phyloP scores from a whole-genome alignment of 1,140 invertebrate genomes.

The Plutomurus gul region DNA sequence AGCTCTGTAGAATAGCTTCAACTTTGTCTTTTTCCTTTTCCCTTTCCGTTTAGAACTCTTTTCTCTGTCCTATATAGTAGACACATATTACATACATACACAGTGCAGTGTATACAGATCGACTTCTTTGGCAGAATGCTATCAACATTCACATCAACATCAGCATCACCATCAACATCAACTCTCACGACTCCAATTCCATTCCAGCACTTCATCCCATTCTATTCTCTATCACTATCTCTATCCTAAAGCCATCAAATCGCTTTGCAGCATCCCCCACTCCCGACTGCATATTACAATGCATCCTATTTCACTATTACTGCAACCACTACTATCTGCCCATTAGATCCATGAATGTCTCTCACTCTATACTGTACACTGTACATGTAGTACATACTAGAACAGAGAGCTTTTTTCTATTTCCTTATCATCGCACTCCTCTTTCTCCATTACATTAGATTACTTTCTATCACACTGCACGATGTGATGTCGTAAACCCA shows the following conservation, averaged over 20 bases:
- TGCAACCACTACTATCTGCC: no score
- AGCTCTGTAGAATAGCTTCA: not conserved
- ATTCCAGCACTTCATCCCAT: slow-evolving; percentile 22
- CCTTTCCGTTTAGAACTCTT: not conserved
- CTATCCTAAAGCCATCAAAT: slow-evolving; percentile 29
- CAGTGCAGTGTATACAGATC: not conserved
- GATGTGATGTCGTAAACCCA: slow-evolving; percentile 16
- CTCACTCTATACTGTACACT: not conserved
- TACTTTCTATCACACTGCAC: slow-evolving; percentile 22
- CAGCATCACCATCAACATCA: slow-evolving; percentile 31
- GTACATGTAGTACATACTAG: no score
- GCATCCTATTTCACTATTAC: slow-evolving; percentile 13
- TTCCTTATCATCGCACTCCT: slow-evolving; percentile 5
- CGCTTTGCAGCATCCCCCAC: not conserved
- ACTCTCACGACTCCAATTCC: slow-evolving; percentile 30
- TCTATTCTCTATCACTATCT: slow-evolving; percentile 24
- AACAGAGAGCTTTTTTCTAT: slow-evolving; percentile 17
- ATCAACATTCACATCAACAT: slow-evolving; percentile 34
- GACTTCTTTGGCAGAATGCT: slow-evolving; percentile 15
- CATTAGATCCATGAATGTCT: not conserved
- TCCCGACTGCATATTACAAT: not conserved
- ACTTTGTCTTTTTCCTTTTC: slow-evolving; percentile 10
- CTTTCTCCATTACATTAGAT: slow-evolving; percentile 32
- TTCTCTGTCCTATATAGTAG: not conserved
- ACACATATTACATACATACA: not conserved